Percentiles rank a stretch among this genome's conserved stretches.
Conservation (phyloP, 2,888 invertebrate species). For the Sphaeridia pumilis region DNA sequence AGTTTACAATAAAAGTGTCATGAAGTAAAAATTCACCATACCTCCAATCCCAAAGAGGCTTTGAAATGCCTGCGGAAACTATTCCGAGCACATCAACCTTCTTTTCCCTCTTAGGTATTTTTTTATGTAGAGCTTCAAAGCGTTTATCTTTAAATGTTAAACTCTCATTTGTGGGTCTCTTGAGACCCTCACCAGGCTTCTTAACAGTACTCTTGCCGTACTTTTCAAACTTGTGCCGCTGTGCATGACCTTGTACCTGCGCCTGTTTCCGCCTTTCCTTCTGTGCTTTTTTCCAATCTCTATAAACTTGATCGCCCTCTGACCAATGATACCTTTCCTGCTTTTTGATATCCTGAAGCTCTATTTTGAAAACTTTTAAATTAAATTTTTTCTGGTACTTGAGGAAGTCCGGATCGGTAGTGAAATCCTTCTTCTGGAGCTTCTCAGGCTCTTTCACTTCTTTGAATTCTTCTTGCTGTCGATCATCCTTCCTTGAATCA, state of each 20-base stretch:
- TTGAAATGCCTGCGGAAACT: neutral
- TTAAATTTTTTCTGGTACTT: constrained; percentile 6
- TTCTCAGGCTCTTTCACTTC: neutral
- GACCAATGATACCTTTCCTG: constrained; percentile 3
- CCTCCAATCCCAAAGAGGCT: neutral
- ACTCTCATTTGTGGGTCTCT: constrained; percentile 8
- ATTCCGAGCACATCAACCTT: neutral
- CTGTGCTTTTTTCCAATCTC: constrained; percentile 1
- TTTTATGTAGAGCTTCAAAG: constrained; percentile 6
- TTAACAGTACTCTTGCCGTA: neutral
- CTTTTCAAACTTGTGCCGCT: constrained; percentile 1
- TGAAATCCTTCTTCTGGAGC: neutral
- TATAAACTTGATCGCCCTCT: constrained; percentile 5
- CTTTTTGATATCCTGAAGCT: constrained; percentile 6
- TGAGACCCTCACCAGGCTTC: constrained; percentile 1
- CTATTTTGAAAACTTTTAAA: constrained; percentile 1
- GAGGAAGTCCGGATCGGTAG: neutral
- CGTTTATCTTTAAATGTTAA: constrained; percentile 4
- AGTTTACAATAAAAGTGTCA: too few species aligned
- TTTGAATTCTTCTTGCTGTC: neutral
- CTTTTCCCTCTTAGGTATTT: constrained; percentile 7
- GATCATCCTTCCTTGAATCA: too few species aligned
- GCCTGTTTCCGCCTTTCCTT: neutral
- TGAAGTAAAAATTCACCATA: neutral
- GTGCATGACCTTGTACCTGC: neutral